Conservation (phyloP, 2,113 vertebrate species). For the Grammomys dolichurus region DNA sequence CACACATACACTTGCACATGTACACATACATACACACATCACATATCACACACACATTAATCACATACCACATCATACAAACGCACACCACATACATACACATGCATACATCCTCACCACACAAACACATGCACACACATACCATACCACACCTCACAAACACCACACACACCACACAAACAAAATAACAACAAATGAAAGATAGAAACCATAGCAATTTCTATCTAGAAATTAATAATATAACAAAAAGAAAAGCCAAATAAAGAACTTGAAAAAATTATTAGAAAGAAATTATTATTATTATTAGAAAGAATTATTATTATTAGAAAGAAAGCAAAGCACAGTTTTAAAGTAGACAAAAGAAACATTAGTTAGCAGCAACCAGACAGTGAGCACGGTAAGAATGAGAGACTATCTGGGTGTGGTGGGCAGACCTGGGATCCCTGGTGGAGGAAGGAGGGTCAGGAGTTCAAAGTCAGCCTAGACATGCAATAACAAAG, state of each 20-base stretch:
- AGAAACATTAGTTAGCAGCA: background rate
- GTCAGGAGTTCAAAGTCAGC: background rate
- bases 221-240: constrained; percentile 26
- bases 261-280: background rate
- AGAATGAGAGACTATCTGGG: too few species aligned
- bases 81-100: background rate
- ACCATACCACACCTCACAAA: background rate
- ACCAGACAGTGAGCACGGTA: background rate
- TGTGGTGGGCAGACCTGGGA: too few species aligned
- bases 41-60: background rate
- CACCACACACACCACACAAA: background rate
- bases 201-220: background rate
- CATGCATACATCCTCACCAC: too few species aligned
- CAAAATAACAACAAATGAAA: background rate
- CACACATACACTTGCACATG: background rate
- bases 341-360: background rate
- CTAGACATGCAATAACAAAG: background rate
- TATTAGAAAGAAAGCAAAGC: background rate
- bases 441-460: background rate
- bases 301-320: background rate
- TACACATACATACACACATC: background rate
- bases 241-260: background rate
- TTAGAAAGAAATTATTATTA: background rate
- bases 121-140: background rate
- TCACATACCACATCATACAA: background rate